A percentile compares a stretch with the other conserved stretches of the same genome.
Conservation (phyloP, 2,888 invertebrate genomes). For the Holacanthella duospinosa region DNA sequence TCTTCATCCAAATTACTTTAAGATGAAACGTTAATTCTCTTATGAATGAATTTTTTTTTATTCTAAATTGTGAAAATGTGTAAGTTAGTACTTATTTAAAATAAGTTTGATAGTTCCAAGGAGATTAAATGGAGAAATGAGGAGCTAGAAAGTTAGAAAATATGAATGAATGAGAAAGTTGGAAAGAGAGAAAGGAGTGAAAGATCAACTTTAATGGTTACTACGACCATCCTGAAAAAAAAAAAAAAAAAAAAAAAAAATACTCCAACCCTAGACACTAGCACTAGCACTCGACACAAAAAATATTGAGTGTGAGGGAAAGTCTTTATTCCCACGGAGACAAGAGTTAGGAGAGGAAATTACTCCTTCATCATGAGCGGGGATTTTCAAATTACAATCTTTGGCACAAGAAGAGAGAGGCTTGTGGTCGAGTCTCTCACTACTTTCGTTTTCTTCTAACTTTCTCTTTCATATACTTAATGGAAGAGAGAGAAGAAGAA, state of each 20-base stretch:
- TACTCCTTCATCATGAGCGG: background rate
- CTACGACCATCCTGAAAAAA: background rate
- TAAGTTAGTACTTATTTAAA: too few species aligned
- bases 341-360: background rate
- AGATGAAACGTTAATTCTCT: too few species aligned
- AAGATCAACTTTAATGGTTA: background rate
- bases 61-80: too few species aligned
- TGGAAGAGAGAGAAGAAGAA: too few species aligned
- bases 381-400: background rate
- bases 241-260: background rate
- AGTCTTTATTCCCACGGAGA: background rate
- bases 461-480: background rate
- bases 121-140: background rate
- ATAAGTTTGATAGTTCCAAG: too few species aligned
- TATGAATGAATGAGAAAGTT: background rate
- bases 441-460: background rate
- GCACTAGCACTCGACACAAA: too few species aligned
- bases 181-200: background rate
- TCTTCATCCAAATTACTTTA: too few species aligned
- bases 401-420: background rate
- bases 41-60: too few species aligned
- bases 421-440: background rate
- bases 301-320: background rate
- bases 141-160: background rate
- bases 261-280: background rate